Conservation (phyloP, 2,113 vertebrate genomes). For the Pachyramphus minor region DNA sequence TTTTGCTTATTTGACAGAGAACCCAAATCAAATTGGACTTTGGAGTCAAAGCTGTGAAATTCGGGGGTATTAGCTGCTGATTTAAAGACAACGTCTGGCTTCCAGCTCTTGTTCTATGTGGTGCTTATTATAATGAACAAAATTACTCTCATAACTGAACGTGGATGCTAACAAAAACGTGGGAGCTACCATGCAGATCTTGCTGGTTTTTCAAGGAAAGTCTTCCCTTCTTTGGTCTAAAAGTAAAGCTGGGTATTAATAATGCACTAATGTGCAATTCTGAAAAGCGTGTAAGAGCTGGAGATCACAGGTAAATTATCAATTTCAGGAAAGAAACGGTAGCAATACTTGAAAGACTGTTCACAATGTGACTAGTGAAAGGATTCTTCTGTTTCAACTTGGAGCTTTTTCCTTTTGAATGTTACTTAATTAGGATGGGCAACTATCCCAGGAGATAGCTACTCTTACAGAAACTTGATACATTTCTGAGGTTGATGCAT, state of each 20-base stretch:
- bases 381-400: neutral
- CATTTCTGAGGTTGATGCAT: neutral
- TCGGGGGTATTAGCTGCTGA: neutral
- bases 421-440: neutral
- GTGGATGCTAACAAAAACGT: neutral
- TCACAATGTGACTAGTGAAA: neutral
- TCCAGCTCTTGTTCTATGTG: neutral
- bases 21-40: neutral
- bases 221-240: neutral
- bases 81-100: neutral
- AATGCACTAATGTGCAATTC: neutral
- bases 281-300: neutral
- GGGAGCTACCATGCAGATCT: neutral
- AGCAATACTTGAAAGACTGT: neutral
- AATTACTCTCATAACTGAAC: neutral
- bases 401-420: neutral
- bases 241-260: neutral
- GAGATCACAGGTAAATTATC: neutral
- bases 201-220: neutral
- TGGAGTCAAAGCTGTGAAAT: neutral
- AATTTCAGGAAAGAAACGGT: neutral
- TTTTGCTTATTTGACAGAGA: neutral
- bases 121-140: neutral
- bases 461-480: neutral
- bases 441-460: neutral